Base-by-base conservation (phyloP, 2,113 vertebrate species). In the Callorhinus ursinus region DNA sequence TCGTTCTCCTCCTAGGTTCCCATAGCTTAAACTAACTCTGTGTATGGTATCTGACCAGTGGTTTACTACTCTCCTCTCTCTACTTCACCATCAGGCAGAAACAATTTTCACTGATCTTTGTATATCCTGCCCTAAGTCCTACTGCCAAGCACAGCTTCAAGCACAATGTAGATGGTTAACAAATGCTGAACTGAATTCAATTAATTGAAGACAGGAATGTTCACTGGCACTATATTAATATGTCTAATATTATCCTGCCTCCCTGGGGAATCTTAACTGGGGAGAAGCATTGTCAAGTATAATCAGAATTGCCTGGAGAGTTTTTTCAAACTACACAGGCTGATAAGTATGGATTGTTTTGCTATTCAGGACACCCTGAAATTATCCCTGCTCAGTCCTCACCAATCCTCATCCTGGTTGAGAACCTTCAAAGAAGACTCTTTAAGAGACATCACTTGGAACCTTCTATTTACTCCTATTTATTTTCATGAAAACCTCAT, bases 401-500 rank as follows among this genome's bases (percentile, higher is more conserved):
- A 49, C 11, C 69, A 92, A 9, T 8, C 2, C 18, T 94, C 36
- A 4, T 55, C 51, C 53, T 61, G 15, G 39, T 7, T 61, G 76
- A 88, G 76, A 93, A 72, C 61, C 36, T 88, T 92, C 90, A 88
- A 15, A 87, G 63, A 84, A 87, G 19, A 7, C 42, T 80, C 22
- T 82, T 46, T 46, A 31, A 82, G 71, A n/a, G 1, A 13, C 3
- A 33, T 33, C 95, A 82, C 46, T 85, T 61, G 90, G 71, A 82
- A 94, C 51, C 57, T 92, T 97, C 61, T 65, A 8, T 80, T 91
- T 51, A 36, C 7, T 86, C 55, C 31, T 42, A 12, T 86, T 88
- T 14, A 22, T 89, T 95, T 88, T 55, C 28, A 88, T 85, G 65
- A 93, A 93, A 93, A 87, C 11, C 42, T 88, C 26, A 33, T 74